Conservation (phyloP, 2,888 invertebrate species). For the Campoletis raptor region DNA sequence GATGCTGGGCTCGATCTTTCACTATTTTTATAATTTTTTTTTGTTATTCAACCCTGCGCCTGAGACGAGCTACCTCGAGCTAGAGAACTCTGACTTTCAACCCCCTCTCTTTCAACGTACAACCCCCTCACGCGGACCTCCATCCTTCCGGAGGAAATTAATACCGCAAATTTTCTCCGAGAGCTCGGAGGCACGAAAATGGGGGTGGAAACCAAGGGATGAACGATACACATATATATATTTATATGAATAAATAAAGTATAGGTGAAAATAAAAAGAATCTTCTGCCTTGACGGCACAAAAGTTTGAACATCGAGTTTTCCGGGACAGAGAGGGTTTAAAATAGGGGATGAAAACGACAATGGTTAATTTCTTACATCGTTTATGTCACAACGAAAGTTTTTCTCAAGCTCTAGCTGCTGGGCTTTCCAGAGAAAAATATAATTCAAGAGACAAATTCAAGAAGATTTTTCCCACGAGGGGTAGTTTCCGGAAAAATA, state of each 20-base stretch:
- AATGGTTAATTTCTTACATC: conserved; percentile 49
- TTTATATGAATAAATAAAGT: background rate
- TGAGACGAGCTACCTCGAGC: conserved; percentile 10
- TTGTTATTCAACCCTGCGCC: conserved; percentile 22
- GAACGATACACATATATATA: conserved; percentile 19
- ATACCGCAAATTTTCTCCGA: conserved; percentile 63
- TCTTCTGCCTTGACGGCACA: background rate
- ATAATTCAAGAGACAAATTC: conserved; percentile 26
- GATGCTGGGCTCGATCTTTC: conserved; percentile 16
- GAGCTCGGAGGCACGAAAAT: background rate
- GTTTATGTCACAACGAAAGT: conserved; percentile 31
- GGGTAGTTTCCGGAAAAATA: conserved; percentile 35
- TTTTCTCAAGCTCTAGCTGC: conserved; percentile 11
- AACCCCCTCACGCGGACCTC: background rate
- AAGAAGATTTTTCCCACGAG: conserved; percentile 52
- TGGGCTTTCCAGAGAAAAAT: background rate
- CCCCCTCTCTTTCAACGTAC: background rate
- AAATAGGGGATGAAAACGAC: conserved; percentile 26
- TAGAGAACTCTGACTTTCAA: conserved; percentile 34
- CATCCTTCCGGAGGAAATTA: conserved; percentile 64
- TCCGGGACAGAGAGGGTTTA: background rate
- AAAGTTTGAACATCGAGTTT: conserved; percentile 17
- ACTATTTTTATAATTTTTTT: background rate
- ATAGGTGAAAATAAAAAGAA: conserved; percentile 15
- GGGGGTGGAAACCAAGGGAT: conserved; percentile 17